Percentiles rank a stretch among this genome's conserved stretches.
phyloP scores from a whole-genome alignment of 2,888 invertebrate genomes.

The Temnothorax ravouxi region DNA sequence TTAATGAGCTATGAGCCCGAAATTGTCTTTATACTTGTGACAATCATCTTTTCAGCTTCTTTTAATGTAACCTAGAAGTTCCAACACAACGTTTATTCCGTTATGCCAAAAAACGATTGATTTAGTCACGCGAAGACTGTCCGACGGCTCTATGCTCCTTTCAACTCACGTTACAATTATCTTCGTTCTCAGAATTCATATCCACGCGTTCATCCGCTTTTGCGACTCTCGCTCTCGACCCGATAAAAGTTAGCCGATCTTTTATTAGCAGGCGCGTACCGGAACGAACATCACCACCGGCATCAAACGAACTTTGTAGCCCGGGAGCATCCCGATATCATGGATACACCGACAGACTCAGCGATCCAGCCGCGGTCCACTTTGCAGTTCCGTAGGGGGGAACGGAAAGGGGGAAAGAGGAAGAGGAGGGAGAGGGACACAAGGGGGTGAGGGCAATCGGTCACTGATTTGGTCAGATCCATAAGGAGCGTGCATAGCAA shows the following conservation, averaged over 20 bases:
- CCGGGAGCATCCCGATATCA: slow-evolving; percentile 53
- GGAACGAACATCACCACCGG: slow-evolving; percentile 22
- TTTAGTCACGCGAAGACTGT: background rate
- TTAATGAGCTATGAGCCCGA: background rate
- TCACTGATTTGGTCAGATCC: slow-evolving; percentile 85
- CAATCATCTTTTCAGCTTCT: background rate
- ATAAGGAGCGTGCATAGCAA: slow-evolving; percentile 84
- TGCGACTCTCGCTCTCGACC: background rate
- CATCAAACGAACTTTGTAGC: slow-evolving; percentile 46
- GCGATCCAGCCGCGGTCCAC: slow-evolving; percentile 67
- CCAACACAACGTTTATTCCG: background rate
- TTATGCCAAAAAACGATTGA: background rate
- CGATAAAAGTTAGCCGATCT: slow-evolving; percentile 19
- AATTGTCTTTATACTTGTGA: background rate
- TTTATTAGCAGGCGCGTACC: background rate
- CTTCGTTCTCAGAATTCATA: slow-evolving; percentile 4
- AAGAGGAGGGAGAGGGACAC: slow-evolving; percentile 22
- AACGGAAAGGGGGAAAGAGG: slow-evolving; percentile 10
- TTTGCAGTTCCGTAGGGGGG: slow-evolving; percentile 57
- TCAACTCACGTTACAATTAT: slow-evolving; percentile 11
- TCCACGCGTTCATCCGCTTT: background rate
- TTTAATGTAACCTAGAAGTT: background rate
- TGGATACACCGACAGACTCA: slow-evolving; percentile 59
- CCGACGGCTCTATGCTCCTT: background rate
- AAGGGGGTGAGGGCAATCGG: slow-evolving; percentile 81